phyloP scores from a whole-genome alignment of 2,113 vertebrate species.

The Paratilapia polleni region DNA sequence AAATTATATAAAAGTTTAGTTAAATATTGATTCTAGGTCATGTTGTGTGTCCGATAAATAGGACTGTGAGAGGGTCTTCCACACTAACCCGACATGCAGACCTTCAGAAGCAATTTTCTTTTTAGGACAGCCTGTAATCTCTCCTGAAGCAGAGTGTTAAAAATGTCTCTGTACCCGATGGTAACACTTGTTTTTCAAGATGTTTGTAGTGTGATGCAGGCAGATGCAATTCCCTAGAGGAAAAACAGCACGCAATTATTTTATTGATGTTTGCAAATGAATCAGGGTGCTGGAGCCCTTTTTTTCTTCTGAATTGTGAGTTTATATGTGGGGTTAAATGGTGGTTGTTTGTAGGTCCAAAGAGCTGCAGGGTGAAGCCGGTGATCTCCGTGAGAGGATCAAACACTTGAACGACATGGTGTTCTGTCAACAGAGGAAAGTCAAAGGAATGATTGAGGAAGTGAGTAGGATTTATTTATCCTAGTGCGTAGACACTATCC shows the following conservation, averaged over 20 bases:
- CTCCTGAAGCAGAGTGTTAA: background rate
- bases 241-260: background rate
- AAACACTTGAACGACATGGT: constrained; percentile 98
- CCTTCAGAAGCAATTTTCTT: background rate
- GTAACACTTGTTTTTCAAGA: background rate
- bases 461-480: constrained; percentile 75
- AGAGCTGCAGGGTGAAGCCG: constrained; percentile 85
- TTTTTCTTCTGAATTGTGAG: background rate
- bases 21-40: background rate
- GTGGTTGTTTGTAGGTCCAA: constrained; percentile 81
- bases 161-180: background rate
- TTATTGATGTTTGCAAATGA: background rate
- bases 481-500: background rate
- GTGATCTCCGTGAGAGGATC: constrained; percentile 90
- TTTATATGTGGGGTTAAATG: background rate
- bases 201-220: background rate
- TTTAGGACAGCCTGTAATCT: background rate
- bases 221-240: background rate
- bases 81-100: background rate
- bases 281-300: background rate
- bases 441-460: constrained; percentile 98
- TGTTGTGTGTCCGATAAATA: no score
- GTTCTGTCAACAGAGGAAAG: constrained; percentile 97
- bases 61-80: background rate
- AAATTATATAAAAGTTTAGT: background rate